A percentile compares a stretch with the other conserved stretches of the same genome.
Evolutionary conservation across 2,888 invertebrate genomes (phyloP).

Genomic region (Calameuta filiformis): DNA sequence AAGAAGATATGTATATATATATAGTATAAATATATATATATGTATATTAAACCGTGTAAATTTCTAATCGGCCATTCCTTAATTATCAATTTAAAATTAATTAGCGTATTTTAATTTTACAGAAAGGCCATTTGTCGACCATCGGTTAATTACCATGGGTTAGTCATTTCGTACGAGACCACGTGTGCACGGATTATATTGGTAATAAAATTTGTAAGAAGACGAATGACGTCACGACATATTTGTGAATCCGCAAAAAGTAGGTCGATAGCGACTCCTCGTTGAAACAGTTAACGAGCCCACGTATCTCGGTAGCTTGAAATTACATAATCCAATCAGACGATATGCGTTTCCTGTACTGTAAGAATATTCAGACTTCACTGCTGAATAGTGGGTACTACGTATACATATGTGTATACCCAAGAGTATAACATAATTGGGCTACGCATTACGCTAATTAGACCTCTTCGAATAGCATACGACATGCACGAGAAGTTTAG

Average conservation of each 20-base stretch:
- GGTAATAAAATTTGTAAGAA: not conserved
- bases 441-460: not conserved
- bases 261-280: conserved; percentile 11
- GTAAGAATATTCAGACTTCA: not conserved
- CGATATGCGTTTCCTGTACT: not conserved
- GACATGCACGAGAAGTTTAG: not conserved
- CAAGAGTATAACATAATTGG: not conserved
- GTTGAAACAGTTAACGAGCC: conserved; percentile 3
- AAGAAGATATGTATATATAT: not conserved
- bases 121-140: not conserved
- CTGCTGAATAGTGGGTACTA: not conserved
- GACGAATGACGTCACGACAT: not conserved
- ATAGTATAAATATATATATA: not conserved
- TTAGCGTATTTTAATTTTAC: not conserved
- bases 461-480: not conserved
- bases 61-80: not conserved
- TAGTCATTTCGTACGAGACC: not conserved
- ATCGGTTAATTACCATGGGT: not conserved
- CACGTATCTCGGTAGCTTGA: not conserved
- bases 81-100: not conserved
- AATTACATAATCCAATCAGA: conserved; percentile 3
- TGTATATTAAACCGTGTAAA: not conserved
- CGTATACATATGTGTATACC: not conserved
- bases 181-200: not conserved
- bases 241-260: not conserved